Evolutionary conservation across 2,888 invertebrate species (phyloP).

Genomic region (Scaptomyza cyrtandrae): DNA sequence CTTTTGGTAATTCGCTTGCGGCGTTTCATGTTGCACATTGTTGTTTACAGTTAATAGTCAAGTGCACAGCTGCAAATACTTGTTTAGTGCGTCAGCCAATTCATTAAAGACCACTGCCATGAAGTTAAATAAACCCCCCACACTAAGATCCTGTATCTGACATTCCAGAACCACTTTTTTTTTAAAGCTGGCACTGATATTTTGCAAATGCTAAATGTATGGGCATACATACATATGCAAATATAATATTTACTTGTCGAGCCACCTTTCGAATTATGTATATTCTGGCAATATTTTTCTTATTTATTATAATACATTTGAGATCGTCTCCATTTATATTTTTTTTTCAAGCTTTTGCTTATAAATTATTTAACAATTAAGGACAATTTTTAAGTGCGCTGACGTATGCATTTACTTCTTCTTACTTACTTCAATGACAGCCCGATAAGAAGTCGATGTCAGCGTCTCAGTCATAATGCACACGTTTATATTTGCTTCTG

Average conservation of each 20-base stretch:
- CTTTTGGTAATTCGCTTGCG: slow-evolving; percentile 26
- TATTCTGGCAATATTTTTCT: slow-evolving; percentile 4
- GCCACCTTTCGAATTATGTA: slow-evolving; percentile 11
- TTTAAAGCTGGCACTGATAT: not conserved
- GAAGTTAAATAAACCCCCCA: not conserved
- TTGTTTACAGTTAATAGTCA: slow-evolving; percentile 47
- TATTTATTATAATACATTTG: not conserved
- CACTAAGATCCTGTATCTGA: slow-evolving; percentile 16
- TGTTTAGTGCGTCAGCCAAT: slow-evolving; percentile 38
- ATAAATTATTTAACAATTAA: slow-evolving; percentile 8
- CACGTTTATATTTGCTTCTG: slow-evolving; percentile 11
- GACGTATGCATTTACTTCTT: not conserved
- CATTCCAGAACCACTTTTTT: slow-evolving; percentile 17
- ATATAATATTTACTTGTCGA: not conserved
- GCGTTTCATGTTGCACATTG: slow-evolving; percentile 62
- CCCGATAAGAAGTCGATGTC: slow-evolving; percentile 55
- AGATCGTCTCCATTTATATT: not conserved
- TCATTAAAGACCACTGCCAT: not conserved
- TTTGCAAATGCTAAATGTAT: slow-evolving; percentile 5
- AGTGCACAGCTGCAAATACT: slow-evolving; percentile 69
- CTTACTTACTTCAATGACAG: slow-evolving; percentile 61
- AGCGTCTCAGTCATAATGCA: slow-evolving; percentile 29
- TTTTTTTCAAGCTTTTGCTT: not conserved
- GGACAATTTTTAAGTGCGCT: slow-evolving; percentile 11
- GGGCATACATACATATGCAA: slow-evolving; percentile 15